A percentile compares a stretch with the other conserved stretches of the same genome.
phyloP scores from a whole-genome alignment of 2,797 vertebrate species.

The Phaenicophaeus curvirostris region DNA sequence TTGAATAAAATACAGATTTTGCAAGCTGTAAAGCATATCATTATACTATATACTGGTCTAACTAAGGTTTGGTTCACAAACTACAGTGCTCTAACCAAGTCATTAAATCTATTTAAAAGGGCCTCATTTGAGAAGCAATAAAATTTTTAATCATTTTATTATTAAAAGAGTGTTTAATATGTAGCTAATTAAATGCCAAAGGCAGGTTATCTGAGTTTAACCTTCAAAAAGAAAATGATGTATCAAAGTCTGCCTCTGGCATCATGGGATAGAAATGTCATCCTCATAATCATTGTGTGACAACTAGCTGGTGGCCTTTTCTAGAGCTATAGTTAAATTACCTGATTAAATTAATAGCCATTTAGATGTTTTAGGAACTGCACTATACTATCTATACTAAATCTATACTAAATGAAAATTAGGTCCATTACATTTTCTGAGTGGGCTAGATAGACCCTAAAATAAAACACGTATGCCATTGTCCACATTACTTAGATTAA shows the following conservation, averaged over 20 bases:
- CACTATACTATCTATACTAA: too few relatives aligned
- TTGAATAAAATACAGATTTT: conserved; percentile 95
- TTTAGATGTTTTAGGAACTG: conserved; percentile 96
- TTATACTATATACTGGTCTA: conserved; percentile 87
- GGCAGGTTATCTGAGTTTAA: conserved; percentile 99
- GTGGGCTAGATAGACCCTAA: conserved; percentile 82
- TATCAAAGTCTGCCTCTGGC: conserved; percentile 97
- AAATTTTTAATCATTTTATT: conserved; percentile 99
- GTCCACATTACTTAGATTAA: conserved; percentile 82
- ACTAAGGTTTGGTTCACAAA: conserved; percentile 89
- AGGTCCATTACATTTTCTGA: conserved; percentile 84
- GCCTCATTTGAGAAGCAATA: conserved; percentile 99
- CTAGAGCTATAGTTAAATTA: conserved; percentile 92
- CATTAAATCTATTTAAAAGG: conserved; percentile 98
- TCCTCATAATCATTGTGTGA: conserved; percentile 95
- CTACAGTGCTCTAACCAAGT: conserved; percentile 89
- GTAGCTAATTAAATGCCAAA: conserved; percentile 99
- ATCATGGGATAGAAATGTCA: conserved; percentile 98
- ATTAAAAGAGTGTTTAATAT: conserved; percentile 99
- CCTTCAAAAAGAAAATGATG: conserved; percentile 99
- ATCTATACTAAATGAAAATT: conserved; percentile 87
- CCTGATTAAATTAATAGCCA: conserved; percentile 98
- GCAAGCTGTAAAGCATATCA: conserved; percentile 93
- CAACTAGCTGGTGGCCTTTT: conserved; percentile 93
- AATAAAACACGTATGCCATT: conserved; percentile 83